Evolutionary conservation across 2,797 vertebrate genomes (phyloP), one percentile per base, ranked within the genome.

Genomic region (Schizopygopsis malacanthus): DNA sequence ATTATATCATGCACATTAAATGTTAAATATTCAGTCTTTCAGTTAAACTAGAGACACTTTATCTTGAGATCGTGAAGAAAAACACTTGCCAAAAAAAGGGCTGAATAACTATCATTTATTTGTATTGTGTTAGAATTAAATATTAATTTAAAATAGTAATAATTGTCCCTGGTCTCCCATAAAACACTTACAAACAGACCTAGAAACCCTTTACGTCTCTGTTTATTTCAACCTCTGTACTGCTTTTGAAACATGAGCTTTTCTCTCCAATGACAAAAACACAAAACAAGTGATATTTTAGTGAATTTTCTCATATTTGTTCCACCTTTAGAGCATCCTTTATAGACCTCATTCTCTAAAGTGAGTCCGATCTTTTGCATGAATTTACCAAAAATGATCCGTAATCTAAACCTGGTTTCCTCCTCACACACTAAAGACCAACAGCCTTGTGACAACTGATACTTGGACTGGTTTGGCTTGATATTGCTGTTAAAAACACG

Each of bases 401-500:
- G n/a, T 65, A 79, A 84, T 75, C 79, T 80, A 72, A 77, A 85
- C 72, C 75, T 86, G 82, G 65, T 77, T 87, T 85, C 43, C 82
- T 22, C 28, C 10, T 15, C 28, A 13, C n/a, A 76, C 6, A 37
- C 10, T 56, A 50, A 70, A 80, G 56, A 73, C 6, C 22, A 33
- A 39, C 39, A 50, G 47, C 56, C 33, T 59, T 59, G 65, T 70
- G 20, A 61, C 52, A 72, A 85, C n/a, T 61, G 39, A 52, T 45
- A 45, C 77, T 56, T 73, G 8, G 73, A 85, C 84, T 37, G 45
- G 61, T 88, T 87, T 78, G 67, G 73, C 85, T 91, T 88, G 85
- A 45, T 88, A 90, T 91, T 89, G 86, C 82, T 88, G 83, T 90
- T 18, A 86, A 67, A 85, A 88, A 91, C n/a, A 81, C 82, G 41